phyloP scores from a whole-genome alignment of 2,113 vertebrate species.

The Macaca nemestrina region DNA sequence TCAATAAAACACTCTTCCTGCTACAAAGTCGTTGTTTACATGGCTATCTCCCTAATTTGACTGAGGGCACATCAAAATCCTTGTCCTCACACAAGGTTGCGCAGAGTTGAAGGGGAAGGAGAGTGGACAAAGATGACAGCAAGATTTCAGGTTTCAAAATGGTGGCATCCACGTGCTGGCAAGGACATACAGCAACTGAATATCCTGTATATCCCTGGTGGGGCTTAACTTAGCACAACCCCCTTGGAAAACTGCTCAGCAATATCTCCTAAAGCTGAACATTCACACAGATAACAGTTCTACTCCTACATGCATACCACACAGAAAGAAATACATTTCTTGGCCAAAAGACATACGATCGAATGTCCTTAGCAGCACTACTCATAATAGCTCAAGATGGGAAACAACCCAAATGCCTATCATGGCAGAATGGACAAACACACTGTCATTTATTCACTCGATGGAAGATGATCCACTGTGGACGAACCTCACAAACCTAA shows the following conservation, averaged over 20 bases:
- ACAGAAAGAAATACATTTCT: not conserved
- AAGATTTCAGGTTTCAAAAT: not conserved
- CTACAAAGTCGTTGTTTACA: fast-evolving
- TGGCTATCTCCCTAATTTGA: not conserved
- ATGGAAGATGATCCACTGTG: not conserved
- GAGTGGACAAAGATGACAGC: not conserved
- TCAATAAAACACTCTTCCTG: not conserved
- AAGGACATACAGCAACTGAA: not conserved
- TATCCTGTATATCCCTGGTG: not conserved
- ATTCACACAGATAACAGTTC: not conserved
- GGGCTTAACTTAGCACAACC: not conserved
- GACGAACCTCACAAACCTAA: not conserved
- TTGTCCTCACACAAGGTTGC: not conserved
- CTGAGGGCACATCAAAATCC: too few species aligned
- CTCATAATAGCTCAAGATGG: not conserved
- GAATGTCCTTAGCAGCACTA: not conserved
- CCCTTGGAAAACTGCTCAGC: not conserved
- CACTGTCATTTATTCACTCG: not conserved
- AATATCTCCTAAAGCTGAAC: not conserved
- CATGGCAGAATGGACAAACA: not conserved
- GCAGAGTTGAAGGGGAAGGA: not conserved
- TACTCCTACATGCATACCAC: not conserved
- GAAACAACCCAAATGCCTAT: not conserved
- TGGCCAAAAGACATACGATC: not conserved
- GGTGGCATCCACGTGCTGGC: fast-evolving